A percentile compares a stretch with the other conserved stretches of the same genome.
Conservation (phyloP, 2,888 invertebrate genomes). For the Agrochola macilenta region DNA sequence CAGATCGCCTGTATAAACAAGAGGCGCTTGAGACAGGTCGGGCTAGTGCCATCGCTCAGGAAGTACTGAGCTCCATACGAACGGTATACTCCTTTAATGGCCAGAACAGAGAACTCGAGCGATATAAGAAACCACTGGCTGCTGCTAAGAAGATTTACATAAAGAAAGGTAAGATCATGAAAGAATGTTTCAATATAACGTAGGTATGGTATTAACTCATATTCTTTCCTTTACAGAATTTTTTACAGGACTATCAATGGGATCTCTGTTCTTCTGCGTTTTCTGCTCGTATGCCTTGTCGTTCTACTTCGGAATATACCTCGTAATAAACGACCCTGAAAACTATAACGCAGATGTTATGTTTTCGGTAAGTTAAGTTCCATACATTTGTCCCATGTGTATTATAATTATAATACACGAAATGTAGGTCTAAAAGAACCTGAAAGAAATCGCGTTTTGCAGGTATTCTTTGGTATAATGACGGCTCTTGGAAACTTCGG, state of each 20-base stretch:
- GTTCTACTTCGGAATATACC: constrained; percentile 94
- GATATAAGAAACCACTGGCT: constrained; percentile 91
- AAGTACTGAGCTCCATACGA: constrained; percentile 92
- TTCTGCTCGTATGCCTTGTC: constrained; percentile 94
- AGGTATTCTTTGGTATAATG: constrained; percentile 90
- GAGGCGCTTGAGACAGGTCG: constrained; percentile 93
- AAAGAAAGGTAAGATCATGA: constrained; percentile 84
- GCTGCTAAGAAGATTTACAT: constrained; percentile 92
- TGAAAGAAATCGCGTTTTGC: constrained; percentile 27
- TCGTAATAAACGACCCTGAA: constrained; percentile 90
- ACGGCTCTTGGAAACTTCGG: constrained; percentile 72
- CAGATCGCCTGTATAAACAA: constrained; percentile 88
- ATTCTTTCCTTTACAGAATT: constrained; percentile 79
- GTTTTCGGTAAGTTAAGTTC: constrained; percentile 90
- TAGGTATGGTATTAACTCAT: not conserved
- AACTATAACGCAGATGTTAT: constrained; percentile 92
- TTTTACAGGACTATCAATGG: constrained; percentile 92
- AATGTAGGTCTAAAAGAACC: not conserved
- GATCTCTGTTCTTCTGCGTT: constrained; percentile 93
- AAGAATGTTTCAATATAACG: not conserved
- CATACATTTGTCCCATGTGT: not conserved
- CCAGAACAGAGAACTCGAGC: constrained; percentile 91
- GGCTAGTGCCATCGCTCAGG: constrained; percentile 94
- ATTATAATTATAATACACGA: not conserved
- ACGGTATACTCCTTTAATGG: constrained; percentile 95